Evolutionary conservation across 2,888 invertebrate genomes (phyloP).

Genomic region (Toxonevra muliebris): DNA sequence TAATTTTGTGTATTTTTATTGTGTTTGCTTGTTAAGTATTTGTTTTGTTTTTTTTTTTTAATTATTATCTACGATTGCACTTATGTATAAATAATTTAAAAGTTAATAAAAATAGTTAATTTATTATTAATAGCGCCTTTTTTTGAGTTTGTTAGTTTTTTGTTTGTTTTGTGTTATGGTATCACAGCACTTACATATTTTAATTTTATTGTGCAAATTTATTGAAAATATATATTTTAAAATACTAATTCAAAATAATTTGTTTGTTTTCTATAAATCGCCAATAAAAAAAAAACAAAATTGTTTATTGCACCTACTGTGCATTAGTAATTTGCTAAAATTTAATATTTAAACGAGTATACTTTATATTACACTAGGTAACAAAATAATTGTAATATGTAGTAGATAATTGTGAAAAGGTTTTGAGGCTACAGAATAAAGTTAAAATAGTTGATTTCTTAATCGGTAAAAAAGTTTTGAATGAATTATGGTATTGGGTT

Average conservation of each 20-base stretch:
- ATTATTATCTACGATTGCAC: neutral
- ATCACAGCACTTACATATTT: constrained; percentile 26
- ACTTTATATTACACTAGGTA: no score
- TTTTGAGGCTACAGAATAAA: no score
- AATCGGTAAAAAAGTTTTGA: no score
- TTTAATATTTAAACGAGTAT: no score
- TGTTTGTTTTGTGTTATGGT: constrained; percentile 27
- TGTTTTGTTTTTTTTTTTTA: constrained; percentile 8
- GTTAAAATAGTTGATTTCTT: no score
- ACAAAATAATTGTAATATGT: no score
- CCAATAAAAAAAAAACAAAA: no score
- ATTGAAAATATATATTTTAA: neutral
- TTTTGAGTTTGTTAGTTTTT: constrained; percentile 11
- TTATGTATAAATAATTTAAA: neutral
- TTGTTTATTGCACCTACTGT: no score
- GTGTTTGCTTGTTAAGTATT: neutral
- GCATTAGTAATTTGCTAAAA: no score
- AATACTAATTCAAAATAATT: neutral
- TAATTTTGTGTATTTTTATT: neutral
- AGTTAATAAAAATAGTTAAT: neutral
- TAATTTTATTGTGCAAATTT: constrained; percentile 12
- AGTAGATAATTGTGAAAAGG: no score
- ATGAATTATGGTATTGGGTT: no score
- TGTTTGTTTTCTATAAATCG: neutral
- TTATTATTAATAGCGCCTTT: constrained; percentile 11